phyloP scores from a whole-genome alignment of 2,113 vertebrate genomes.

The Anoura caudifer region DNA sequence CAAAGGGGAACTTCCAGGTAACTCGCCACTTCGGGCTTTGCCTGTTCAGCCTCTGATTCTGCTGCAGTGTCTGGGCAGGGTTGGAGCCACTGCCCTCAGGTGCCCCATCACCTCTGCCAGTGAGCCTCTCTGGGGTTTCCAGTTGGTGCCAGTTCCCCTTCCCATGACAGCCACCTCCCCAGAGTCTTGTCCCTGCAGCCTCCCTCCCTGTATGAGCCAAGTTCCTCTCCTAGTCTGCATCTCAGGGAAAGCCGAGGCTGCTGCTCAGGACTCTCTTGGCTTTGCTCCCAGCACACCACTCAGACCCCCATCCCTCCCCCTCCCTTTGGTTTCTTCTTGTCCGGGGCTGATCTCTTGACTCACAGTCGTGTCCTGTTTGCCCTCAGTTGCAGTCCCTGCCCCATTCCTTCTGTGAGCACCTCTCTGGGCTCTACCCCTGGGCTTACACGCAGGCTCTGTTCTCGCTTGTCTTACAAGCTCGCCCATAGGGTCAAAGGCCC shows the following conservation, averaged over 20 bases:
- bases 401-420: neutral
- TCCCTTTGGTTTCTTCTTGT: neutral
- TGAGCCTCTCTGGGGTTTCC: neutral
- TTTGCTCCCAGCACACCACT: neutral
- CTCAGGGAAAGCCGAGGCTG: neutral
- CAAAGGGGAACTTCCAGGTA: constrained; percentile 92
- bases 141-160: neutral
- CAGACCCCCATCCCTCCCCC: neutral
- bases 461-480: neutral
- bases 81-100: neutral
- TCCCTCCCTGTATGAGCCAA: neutral
- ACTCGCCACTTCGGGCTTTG: neutral
- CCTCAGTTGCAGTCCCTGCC: neutral
- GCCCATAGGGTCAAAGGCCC: neutral
- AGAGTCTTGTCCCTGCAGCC: fast-evolving
- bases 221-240: neutral
- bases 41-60: neutral
- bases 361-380: neutral
- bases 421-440: neutral
- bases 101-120: fast-evolving
- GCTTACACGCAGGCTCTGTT: neutral
- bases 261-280: neutral
- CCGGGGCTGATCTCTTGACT: neutral
- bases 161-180: neutral
- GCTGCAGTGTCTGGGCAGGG: fast-evolving